These are phyloP conservation scores for Clamator glandarius DNA, from an alignment of 2,797 vertebrate genomes.

Conservation along the genomic window DNA sequence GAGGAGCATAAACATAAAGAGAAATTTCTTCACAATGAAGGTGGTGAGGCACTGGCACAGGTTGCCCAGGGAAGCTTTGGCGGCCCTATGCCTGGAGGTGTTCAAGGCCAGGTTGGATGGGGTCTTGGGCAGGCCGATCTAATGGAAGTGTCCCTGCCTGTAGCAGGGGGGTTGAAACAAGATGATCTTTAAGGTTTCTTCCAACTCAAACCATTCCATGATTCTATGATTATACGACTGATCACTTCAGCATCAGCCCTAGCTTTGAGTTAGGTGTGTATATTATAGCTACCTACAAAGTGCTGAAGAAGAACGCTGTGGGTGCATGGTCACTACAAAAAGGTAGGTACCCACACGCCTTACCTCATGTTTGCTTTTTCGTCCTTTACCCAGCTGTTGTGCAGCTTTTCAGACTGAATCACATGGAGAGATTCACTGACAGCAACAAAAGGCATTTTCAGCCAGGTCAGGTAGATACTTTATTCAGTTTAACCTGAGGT, in stretches of 20 bases:
- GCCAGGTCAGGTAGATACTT: neutral
- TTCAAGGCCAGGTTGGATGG: no score
- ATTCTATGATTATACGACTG: no score
- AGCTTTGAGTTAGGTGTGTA: neutral
- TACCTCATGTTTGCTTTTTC: neutral
- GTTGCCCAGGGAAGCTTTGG: no score
- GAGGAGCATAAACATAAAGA: no score
- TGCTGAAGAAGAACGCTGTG: neutral
- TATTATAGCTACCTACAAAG: neutral
- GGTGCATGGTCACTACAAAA: neutral
- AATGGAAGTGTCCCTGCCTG: no score
- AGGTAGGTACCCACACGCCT: neutral
- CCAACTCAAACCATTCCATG: no score
- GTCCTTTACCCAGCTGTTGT: neutral
- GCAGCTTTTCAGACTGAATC: neutral
- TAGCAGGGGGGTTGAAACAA: no score
- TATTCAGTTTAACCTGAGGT: neutral
- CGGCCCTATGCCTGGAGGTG: no score
- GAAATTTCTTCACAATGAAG: no score
- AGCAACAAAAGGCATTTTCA: neutral
- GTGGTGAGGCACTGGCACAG: no score
- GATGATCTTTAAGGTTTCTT: no score
- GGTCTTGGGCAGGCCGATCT: no score
- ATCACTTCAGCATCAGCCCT: neutral
- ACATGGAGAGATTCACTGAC: neutral